Percentiles rank a stretch among this genome's conserved stretches.
phyloP scores from a whole-genome alignment of 2,888 invertebrate genomes.

The Acanthacorydalis orientalis region DNA sequence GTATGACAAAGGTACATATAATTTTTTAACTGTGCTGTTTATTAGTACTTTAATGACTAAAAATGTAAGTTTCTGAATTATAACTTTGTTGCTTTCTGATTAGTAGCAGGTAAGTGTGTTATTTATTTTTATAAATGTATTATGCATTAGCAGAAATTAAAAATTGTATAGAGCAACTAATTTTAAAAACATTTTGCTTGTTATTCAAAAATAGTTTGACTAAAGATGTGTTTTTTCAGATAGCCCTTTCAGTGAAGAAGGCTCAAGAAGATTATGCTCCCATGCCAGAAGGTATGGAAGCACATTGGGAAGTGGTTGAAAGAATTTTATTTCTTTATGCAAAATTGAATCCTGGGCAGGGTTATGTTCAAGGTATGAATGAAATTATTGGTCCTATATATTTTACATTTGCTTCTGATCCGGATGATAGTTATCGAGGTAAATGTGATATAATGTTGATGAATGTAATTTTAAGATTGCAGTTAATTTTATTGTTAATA shows the following conservation, averaged over 20 bases:
- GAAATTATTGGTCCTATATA: slow-evolving; percentile 98
- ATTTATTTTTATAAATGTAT: too few relatives aligned
- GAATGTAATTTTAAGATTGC: neutral
- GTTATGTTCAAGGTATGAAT: slow-evolving; percentile 97
- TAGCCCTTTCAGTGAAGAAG: slow-evolving; percentile 55
- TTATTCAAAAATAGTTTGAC: neutral
- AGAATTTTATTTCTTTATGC: slow-evolving; percentile 93
- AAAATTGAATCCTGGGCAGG: slow-evolving; percentile 93
- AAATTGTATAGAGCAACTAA: too few relatives aligned
- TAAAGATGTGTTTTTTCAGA: slow-evolving; percentile 25
- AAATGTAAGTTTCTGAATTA: slow-evolving; percentile 1
- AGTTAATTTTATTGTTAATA: slow-evolving; percentile 21
- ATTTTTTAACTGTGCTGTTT: neutral
- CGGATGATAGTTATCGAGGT: slow-evolving; percentile 65
- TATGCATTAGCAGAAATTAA: too few relatives aligned
- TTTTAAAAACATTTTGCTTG: too few relatives aligned
- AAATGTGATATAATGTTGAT: slow-evolving; percentile 11
- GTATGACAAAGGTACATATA: slow-evolving; percentile 64
- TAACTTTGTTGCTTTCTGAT: slow-evolving; percentile 4
- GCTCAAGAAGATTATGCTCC: slow-evolving; percentile 70
- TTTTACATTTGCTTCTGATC: slow-evolving; percentile 88
- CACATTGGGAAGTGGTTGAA: slow-evolving; percentile 98
- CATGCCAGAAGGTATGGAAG: slow-evolving; percentile 79
- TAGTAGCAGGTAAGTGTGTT: slow-evolving; percentile 16
- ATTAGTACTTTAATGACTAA: neutral